phyloP scores from a whole-genome alignment of 2,888 invertebrate species.

The Dascillus cervinus region DNA sequence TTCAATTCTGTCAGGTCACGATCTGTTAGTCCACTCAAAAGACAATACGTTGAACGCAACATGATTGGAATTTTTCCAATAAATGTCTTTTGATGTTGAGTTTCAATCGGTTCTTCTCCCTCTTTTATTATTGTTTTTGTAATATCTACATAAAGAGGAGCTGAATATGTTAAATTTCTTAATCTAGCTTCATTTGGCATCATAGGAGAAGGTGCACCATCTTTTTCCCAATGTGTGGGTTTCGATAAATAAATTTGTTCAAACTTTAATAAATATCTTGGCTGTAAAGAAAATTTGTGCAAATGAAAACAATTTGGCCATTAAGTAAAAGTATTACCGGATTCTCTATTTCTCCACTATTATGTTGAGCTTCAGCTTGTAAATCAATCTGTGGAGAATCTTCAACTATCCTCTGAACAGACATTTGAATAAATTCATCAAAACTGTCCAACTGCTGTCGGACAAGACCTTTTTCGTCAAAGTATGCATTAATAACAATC shows the following conservation, averaged over 20 bases:
- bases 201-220: slow-evolving; percentile 98
- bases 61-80: slow-evolving; percentile 97
- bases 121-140: slow-evolving; percentile 93
- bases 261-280: slow-evolving; percentile 89
- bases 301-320: slow-evolving; percentile 1
- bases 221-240: slow-evolving; percentile 99
- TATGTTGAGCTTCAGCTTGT: slow-evolving; percentile 96
- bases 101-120: slow-evolving; percentile 80
- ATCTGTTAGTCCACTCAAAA: slow-evolving; percentile 90
- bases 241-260: slow-evolving; percentile 99
- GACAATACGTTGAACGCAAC: slow-evolving; percentile 95
- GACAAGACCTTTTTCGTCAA: slow-evolving; percentile 99
- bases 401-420: slow-evolving; percentile 97
- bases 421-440: slow-evolving; percentile 99
- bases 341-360: slow-evolving; percentile 84
- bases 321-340: slow-evolving; percentile 51
- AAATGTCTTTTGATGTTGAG: slow-evolving; percentile 68
- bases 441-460: slow-evolving; percentile 98
- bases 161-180: slow-evolving; percentile 95
- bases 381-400: slow-evolving; percentile 97
- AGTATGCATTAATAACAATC: slow-evolving; percentile 99
- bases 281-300: slow-evolving; percentile 41
- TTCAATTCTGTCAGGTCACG: slow-evolving; percentile 99
- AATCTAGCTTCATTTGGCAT: slow-evolving; percentile 99
- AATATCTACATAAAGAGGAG: slow-evolving; percentile 97